Evolutionary conservation across 92 coral and sea anemone genomes (phyloP).

Genomic region (Hydrozoanthus gracilis): DNA sequence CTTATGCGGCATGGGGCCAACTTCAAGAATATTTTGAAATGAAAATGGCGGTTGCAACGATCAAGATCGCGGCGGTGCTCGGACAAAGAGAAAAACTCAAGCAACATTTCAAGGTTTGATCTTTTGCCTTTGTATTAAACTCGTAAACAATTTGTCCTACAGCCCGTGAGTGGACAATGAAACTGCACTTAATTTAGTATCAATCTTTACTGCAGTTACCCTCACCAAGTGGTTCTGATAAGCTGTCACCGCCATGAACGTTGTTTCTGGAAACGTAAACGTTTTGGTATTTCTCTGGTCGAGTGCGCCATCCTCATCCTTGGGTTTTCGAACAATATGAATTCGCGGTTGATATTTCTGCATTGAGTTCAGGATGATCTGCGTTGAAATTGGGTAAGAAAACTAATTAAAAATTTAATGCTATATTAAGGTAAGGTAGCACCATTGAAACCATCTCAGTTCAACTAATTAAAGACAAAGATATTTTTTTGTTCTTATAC

Average conservation of each 20-base stretch:
- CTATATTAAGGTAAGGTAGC: not conserved
- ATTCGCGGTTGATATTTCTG: conserved; percentile 92
- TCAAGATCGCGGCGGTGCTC: too few relatives aligned
- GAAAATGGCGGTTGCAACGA: too few relatives aligned
- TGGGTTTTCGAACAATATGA: conserved; percentile 70
- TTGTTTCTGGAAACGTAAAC: conserved; percentile 85
- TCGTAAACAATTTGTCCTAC: too few relatives aligned
- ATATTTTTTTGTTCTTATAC: too few relatives aligned
- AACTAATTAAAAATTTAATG: not conserved
- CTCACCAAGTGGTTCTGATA: conserved; percentile 89
- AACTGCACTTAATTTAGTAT: too few relatives aligned
- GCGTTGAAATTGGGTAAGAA: not conserved
- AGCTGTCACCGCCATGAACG: conserved; percentile 90
- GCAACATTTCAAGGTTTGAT: too few relatives aligned
- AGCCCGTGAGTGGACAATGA: too few relatives aligned
- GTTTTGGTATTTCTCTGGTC: conserved; percentile 73
- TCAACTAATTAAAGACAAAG: too few relatives aligned
- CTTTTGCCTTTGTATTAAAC: too few relatives aligned
- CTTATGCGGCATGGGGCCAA: too few relatives aligned
- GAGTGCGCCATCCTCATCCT: conserved; percentile 49
- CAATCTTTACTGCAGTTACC: not conserved
- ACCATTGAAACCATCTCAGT: not conserved
- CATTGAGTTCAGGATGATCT: conserved; percentile 88
- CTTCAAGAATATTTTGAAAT: too few relatives aligned
- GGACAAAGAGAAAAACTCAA: too few relatives aligned